Evolutionary conservation across 35 echinoderm and acorn worm species (phyloP).

Genomic region (Heliocidaris erythrogramma): DNA sequence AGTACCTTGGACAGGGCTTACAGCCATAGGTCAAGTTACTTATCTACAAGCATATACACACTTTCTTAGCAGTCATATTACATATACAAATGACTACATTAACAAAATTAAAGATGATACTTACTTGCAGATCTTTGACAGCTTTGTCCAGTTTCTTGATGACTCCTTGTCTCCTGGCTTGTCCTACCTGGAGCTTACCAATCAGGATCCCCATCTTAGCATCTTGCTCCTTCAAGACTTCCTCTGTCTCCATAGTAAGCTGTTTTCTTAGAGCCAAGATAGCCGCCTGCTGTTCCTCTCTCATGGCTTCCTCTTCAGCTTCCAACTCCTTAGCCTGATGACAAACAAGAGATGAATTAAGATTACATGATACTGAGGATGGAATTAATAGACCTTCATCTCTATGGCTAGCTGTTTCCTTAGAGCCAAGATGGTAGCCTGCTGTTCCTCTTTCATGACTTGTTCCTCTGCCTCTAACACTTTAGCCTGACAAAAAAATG

Average conservation of each 20-base stretch:
- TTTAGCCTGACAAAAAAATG: conserved; percentile 42
- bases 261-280: conserved; percentile 63
- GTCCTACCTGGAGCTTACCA: conserved; percentile 87
- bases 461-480: conserved; percentile 61
- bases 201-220: conserved; percentile 76
- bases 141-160: conserved; percentile 92
- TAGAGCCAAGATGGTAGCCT: conserved; percentile 52
- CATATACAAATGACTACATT: too few species aligned
- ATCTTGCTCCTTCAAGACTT: conserved; percentile 83
- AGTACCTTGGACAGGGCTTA: too few species aligned
- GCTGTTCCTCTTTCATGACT: conserved; percentile 45
- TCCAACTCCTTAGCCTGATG: conserved; percentile 65
- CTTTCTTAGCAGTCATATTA: too few species aligned
- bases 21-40: too few species aligned
- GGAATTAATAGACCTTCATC: neutral
- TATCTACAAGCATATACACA: too few species aligned
- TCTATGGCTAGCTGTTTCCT: conserved; percentile 44
- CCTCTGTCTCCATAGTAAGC: conserved; percentile 76
- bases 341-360: neutral
- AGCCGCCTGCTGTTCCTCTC: conserved; percentile 62
- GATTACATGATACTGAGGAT: neutral
- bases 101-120: neutral
- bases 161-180: conserved; percentile 83
- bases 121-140: conserved; percentile 85
- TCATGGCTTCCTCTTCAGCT: conserved; percentile 58